Conservation (phyloP, 2,888 invertebrate species). For the Timema podura region DNA sequence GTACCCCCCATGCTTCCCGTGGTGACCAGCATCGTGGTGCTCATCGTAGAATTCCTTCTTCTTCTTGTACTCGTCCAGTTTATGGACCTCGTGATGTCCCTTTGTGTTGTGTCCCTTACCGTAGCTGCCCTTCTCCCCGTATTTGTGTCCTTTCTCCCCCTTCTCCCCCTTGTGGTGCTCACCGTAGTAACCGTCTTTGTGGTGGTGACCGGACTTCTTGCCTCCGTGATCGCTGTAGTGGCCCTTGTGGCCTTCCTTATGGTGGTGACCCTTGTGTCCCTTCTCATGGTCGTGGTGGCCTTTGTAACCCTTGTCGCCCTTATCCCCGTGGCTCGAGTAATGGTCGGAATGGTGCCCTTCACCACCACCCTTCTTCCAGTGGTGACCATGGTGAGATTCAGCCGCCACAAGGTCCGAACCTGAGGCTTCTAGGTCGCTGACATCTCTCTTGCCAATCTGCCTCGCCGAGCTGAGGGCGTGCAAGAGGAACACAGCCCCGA, state of each 20-base stretch:
- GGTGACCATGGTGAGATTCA: constrained; percentile 34
- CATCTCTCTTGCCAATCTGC: constrained; percentile 19
- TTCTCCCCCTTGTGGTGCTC: constrained; percentile 63
- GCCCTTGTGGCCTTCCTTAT: constrained; percentile 54
- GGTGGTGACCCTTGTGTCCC: constrained; percentile 58
- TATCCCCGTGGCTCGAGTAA: constrained; percentile 66
- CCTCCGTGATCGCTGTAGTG: constrained; percentile 60
- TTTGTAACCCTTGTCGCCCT: constrained; percentile 75
- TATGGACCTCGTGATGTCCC: constrained; percentile 80
- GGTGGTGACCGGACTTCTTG: constrained; percentile 60
- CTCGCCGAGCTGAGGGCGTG: constrained; percentile 1
- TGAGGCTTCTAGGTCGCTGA: constrained; percentile 40
- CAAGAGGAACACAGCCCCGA: background rate
- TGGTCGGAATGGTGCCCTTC: constrained; percentile 64
- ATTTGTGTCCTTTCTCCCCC: constrained; percentile 63
- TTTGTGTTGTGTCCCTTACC: constrained; percentile 81
- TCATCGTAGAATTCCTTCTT: constrained; percentile 84
- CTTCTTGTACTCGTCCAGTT: constrained; percentile 80
- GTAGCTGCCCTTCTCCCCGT: constrained; percentile 66
- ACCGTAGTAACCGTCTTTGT: constrained; percentile 60
- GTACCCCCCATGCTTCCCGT: constrained; percentile 66
- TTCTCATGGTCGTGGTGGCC: constrained; percentile 73
- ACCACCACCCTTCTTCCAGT: constrained; percentile 63
- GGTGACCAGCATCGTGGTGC: constrained; percentile 75
- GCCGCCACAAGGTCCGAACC: constrained; percentile 32